phyloP scores from a whole-genome alignment of 2,113 vertebrate species.

The Sus scrofa region DNA sequence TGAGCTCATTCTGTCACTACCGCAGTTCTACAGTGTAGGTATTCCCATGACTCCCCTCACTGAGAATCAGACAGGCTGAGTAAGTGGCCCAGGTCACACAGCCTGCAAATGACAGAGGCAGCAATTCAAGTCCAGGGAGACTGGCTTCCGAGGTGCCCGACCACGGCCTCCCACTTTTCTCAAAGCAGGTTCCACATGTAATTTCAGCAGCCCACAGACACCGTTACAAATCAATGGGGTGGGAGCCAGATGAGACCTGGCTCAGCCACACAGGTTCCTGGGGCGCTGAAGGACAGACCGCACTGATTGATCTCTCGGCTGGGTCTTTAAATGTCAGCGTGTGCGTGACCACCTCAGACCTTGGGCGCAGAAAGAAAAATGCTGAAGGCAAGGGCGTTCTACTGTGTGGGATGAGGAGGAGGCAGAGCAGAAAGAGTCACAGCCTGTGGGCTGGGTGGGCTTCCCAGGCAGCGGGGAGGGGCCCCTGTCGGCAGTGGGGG shows the following conservation, averaged over 20 bases:
- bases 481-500: background rate
- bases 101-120: background rate
- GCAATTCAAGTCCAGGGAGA: background rate
- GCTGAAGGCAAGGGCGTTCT: conserved; percentile 28
- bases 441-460: background rate
- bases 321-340: conserved; percentile 79
- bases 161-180: background rate
- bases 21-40: background rate
- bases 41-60: background rate
- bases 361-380: conserved; percentile 69
- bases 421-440: background rate
- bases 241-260: conserved; percentile 50
- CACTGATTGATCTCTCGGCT: conserved; percentile 72
- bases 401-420: background rate
- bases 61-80: conserved; percentile 47
- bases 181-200: background rate
- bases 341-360: conserved; percentile 73
- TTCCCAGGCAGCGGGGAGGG: background rate
- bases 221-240: conserved; percentile 50
- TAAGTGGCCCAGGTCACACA: background rate
- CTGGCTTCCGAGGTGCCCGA: background rate
- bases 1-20: background rate
- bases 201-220: conserved; percentile 41
- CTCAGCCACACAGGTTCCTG: background rate
- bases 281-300: conserved; percentile 71